Evolutionary conservation across 1,140 invertebrate species (phyloP).

Genomic region (Sycophila sp.): DNA sequence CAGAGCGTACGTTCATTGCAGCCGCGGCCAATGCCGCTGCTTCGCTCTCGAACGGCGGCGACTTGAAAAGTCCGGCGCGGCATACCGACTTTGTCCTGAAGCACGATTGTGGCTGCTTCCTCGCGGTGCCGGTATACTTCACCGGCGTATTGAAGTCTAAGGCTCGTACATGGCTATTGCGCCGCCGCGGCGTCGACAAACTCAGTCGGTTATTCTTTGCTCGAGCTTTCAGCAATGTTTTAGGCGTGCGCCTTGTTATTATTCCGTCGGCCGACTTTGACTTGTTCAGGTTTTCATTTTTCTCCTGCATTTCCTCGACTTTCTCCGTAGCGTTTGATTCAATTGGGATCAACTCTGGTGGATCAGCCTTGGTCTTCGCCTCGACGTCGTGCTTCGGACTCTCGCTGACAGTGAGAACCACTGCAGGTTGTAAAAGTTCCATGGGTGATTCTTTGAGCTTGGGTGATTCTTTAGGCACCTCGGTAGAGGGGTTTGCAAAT

Average conservation of each 20-base stretch:
- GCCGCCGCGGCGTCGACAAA: constrained; percentile 61
- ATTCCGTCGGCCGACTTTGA: neutral
- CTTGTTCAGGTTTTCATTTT: neutral
- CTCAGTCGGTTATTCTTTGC: constrained; percentile 60
- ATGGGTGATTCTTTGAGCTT: too few species aligned
- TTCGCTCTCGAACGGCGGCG: constrained; percentile 47
- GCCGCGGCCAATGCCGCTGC: too few species aligned
- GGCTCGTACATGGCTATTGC: constrained; percentile 58
- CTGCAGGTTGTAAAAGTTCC: too few species aligned
- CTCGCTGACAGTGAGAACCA: too few species aligned
- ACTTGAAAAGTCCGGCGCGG: constrained; percentile 55
- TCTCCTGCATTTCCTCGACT: constrained; percentile 1
- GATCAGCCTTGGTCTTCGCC: too few species aligned
- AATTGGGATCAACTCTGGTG: too few species aligned
- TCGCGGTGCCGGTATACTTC: constrained; percentile 38
- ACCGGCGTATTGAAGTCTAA: constrained; percentile 62
- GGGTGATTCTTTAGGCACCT: too few species aligned
- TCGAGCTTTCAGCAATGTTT: constrained; percentile 53
- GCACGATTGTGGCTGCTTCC: constrained; percentile 33
- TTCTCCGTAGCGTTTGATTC: too few species aligned
- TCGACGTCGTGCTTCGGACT: too few species aligned
- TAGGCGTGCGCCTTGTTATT: constrained; percentile 55
- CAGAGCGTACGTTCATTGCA: constrained; percentile 25
- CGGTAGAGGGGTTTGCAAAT: too few species aligned
- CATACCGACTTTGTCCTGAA: constrained; percentile 47